Base-by-base conservation (phyloP, 2,113 vertebrate species). In the Regulus satrapa region DNA sequence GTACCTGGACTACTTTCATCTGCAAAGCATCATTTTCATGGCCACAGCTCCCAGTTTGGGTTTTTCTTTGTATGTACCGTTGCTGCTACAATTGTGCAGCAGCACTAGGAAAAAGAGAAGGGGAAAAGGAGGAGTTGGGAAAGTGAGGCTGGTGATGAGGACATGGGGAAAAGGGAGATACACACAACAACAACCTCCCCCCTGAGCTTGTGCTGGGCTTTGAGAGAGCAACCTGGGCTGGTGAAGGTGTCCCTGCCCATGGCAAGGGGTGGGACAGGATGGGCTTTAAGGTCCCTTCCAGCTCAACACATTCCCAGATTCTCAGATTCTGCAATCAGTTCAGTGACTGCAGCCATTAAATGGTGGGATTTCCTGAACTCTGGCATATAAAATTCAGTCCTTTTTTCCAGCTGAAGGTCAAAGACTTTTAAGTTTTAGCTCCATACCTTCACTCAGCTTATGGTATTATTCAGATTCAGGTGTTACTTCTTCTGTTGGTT, bases 1-100 rank as follows among this genome's bases (percentile, higher is more conserved):
- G 45, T 51, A 61, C 91, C 66, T 91, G 59, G 74, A 46, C 64
- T 87, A 18, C 32, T 81, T 41, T 62, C 71, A 80, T 9, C 64
- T 83, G 61, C 93, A 82, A 69, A 68, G 29, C 68, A 74, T 83
- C 91, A 55, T 83, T 97, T 94, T 94, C 49, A 48, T 38, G 49
- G 43, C 34, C 82, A 40, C 54, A 25, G 9, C 29, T 72, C 88
- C 92, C 54, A 81, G 69, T 80, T 49, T 78, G 85, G 69, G 24
- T 83, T 85, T 68, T 32, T 17, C 72, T 76, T 9, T 41, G 32
- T 10, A 9, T 4, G 15, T 15, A 20, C 71, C 14, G n/a, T 54
- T 38, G 21, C 19, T 38, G 14, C 40, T 75, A 52, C 92, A 56
- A 45, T 8, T 28, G 26, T 63, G n/a, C 20, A 59, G 43, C 1